Evolutionary conservation across 2,797 vertebrate species (phyloP).

Genomic region (Yasuhikotakia modesta): DNA sequence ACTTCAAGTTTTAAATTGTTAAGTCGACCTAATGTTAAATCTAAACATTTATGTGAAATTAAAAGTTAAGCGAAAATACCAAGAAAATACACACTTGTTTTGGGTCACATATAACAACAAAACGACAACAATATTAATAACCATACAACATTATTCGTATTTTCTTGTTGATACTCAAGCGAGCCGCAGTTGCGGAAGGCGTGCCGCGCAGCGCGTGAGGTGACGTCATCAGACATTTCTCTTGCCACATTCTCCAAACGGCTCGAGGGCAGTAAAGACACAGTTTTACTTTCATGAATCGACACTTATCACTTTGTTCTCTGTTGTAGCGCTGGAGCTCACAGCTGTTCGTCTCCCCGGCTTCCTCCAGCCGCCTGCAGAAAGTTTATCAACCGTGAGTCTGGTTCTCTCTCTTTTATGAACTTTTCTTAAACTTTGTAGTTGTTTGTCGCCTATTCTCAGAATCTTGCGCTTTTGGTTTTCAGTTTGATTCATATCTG

Average conservation of each 20-base stretch:
- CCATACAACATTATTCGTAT: neutral
- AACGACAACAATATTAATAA: neutral
- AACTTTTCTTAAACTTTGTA: conserved; percentile 25
- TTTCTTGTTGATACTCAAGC: neutral
- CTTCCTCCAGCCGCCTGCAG: neutral
- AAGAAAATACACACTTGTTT: neutral
- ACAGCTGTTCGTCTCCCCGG: neutral
- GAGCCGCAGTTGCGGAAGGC: neutral
- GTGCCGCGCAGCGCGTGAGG: neutral
- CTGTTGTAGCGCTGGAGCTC: neutral
- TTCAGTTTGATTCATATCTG: neutral
- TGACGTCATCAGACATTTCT: conserved; percentile 48
- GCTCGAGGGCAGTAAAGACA: neutral
- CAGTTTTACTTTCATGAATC: neutral
- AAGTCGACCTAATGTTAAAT: neutral
- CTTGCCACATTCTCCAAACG: conserved; percentile 20
- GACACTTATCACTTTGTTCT: neutral
- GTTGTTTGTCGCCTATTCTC: neutral
- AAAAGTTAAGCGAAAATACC: neutral
- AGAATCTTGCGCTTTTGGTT: neutral
- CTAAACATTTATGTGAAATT: neutral
- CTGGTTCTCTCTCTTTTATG: neutral
- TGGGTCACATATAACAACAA: no score
- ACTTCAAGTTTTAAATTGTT: neutral
- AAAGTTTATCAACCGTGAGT: conserved; percentile 44